Conservation (phyloP, 2,797 vertebrate genomes). For the Euphonia xanthogaster region DNA sequence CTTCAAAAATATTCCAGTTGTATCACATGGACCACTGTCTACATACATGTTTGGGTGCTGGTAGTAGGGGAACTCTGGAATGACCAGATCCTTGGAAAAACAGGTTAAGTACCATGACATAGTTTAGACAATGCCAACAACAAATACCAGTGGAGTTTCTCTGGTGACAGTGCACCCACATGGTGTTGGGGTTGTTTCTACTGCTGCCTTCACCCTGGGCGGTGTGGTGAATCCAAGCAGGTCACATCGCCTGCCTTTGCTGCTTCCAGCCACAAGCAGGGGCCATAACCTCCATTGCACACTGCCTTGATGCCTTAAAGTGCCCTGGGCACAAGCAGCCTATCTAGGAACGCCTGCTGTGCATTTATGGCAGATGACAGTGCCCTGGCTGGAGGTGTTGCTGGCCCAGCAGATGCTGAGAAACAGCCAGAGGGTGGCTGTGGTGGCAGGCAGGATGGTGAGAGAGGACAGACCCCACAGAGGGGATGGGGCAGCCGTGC, state of each 20-base stretch:
- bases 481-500: accelerated
- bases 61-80: not conserved
- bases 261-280: not conserved
- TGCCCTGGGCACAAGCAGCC: not conserved
- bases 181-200: accelerated
- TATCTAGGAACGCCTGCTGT: not conserved
- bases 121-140: accelerated
- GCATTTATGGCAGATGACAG: accelerated
- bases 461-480: not conserved
- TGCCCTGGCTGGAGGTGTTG: no score
- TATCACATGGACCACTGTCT: not conserved
- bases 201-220: not conserved
- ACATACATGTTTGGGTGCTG: not conserved
- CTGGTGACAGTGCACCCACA: not conserved
- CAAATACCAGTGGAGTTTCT: no score
- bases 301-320: not conserved
- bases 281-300: accelerated
- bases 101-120: accelerated
- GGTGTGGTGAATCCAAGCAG: not conserved
- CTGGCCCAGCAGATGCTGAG: not conserved
- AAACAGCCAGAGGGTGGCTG: not conserved
- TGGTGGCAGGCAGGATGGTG: accelerated
- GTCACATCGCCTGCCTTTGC: not conserved
- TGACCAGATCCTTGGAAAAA: not conserved
- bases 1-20: not conserved